Percentiles rank a stretch among this genome's conserved stretches.
phyloP scores from a whole-genome alignment of 2,113 vertebrate genomes.

The Tragelaphus imberbis region DNA sequence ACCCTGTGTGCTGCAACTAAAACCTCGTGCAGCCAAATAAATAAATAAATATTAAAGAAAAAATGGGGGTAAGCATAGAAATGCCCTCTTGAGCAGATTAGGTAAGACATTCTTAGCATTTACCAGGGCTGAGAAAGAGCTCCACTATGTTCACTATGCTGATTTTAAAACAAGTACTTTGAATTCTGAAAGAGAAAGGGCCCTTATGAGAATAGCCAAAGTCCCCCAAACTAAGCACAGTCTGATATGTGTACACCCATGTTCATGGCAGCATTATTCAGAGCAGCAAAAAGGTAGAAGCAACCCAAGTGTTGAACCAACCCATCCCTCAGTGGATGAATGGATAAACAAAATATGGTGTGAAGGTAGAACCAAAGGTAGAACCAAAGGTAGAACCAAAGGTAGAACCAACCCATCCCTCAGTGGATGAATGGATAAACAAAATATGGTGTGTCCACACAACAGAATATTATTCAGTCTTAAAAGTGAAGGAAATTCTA shows the following conservation, averaged over 20 bases:
- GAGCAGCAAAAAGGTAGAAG: neutral
- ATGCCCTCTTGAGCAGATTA: neutral
- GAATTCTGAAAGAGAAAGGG: neutral
- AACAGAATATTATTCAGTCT: neutral
- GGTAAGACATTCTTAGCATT: neutral
- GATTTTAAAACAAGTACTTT: neutral
- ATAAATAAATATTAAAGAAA: neutral
- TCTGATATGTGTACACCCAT: fast-evolving
- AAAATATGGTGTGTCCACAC: fast-evolving
- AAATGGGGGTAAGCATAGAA: neutral
- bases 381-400: too few relatives aligned
- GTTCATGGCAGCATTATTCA: neutral
- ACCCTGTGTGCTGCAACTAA: neutral
- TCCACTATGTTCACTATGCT: fast-evolving
- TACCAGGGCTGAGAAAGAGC: neutral
- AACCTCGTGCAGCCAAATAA: neutral
- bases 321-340: neutral
- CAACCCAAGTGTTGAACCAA: fast-evolving
- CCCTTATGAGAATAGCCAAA: neutral
- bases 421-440: neutral
- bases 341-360: neutral
- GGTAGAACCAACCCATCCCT: neutral
- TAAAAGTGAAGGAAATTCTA: neutral
- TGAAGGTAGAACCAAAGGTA: too few relatives aligned
- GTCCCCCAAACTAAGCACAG: too few relatives aligned